Conservation (phyloP, 2,888 invertebrate species). For the Habrosyne pyritoides region DNA sequence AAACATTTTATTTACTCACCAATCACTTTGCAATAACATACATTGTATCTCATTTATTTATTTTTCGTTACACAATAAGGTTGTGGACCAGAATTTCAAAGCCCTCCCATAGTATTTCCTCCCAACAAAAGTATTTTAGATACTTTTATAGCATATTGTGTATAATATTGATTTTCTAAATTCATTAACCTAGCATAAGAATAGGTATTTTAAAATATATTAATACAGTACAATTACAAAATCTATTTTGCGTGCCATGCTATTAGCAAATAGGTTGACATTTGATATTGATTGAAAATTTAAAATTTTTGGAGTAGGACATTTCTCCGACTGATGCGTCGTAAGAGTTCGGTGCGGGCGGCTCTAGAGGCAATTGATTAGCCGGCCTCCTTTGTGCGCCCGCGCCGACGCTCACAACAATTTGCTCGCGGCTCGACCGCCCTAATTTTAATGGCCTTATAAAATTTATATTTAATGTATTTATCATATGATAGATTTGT, state of each 20-base stretch:
- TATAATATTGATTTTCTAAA: too few relatives aligned
- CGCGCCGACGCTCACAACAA: constrained; percentile 77
- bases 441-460: constrained; percentile 83
- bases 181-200: too few relatives aligned
- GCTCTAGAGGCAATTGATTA: constrained; percentile 76
- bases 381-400: constrained; percentile 73
- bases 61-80: too few relatives aligned
- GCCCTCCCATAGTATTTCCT: too few relatives aligned
- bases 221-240: too few relatives aligned
- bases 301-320: constrained; percentile 17
- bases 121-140: too few relatives aligned
- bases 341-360: constrained; percentile 48
- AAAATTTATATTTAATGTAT: constrained; percentile 83
- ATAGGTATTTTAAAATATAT: too few relatives aligned
- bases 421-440: constrained; percentile 81
- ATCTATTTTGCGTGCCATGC: neutral
- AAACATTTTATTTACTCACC: too few relatives aligned
- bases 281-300: neutral
- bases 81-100: too few relatives aligned
- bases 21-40: too few relatives aligned
- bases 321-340: constrained; percentile 23
- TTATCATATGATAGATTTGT: constrained; percentile 66
- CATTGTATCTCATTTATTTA: too few relatives aligned
- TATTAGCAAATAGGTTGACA: neutral
- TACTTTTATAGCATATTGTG: too few relatives aligned